Conservation (phyloP, 2,113 vertebrate species). For the Paratilapia polleni region DNA sequence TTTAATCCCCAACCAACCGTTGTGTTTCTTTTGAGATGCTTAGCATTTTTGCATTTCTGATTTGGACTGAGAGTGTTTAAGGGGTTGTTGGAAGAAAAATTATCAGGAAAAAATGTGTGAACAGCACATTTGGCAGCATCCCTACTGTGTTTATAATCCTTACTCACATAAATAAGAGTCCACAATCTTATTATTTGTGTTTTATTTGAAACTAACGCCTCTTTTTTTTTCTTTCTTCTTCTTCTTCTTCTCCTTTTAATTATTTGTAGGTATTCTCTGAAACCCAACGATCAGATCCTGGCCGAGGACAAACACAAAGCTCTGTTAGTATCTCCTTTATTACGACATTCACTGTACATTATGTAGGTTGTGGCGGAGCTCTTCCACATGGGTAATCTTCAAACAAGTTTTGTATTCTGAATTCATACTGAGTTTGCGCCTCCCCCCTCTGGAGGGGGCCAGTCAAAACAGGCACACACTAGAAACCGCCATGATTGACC, state of each 20-base stretch:
- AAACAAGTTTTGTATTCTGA: not conserved
- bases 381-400: not conserved
- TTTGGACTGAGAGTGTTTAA: not conserved
- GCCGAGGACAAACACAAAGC: slow-evolving; percentile 97
- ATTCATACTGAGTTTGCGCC: slow-evolving; percentile 3
- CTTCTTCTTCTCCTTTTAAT: not conserved
- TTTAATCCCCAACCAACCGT: slow-evolving; percentile 18
- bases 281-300: slow-evolving; percentile 96
- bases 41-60: too few relatives aligned
- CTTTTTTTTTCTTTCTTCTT: too few relatives aligned
- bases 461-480: slow-evolving; percentile 61
- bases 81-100: not conserved
- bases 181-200: not conserved
- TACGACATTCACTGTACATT: not conserved
- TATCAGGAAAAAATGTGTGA: not conserved
- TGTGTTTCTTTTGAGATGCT: slow-evolving; percentile 23
- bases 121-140: not conserved
- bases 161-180: not conserved
- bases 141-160: not conserved
- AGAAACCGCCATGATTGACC: slow-evolving; percentile 47
- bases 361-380: not conserved
- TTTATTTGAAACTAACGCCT: not conserved
- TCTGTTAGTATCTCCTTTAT: slow-evolving; percentile 83
- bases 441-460: slow-evolving; percentile 31
- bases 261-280: slow-evolving; percentile 89